phyloP scores from a whole-genome alignment of 2,113 vertebrate species.

The Chrysemys picta region DNA sequence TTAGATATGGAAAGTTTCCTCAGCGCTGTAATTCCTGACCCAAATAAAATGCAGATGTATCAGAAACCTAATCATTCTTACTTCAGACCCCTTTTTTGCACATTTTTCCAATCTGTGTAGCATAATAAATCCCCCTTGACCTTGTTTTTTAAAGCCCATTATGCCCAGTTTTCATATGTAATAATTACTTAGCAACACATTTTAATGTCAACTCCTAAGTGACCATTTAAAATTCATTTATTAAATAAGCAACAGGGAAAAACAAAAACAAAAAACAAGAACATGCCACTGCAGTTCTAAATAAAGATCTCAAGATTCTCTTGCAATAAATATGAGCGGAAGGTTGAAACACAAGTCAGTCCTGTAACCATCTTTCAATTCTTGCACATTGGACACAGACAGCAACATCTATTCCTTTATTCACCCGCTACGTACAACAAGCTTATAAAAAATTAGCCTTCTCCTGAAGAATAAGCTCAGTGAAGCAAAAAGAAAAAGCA shows the following conservation, averaged over 20 bases:
- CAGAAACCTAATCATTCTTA: neutral
- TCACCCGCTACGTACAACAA: neutral
- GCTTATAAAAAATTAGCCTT: neutral
- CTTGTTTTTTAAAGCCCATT: neutral
- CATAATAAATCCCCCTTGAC: neutral
- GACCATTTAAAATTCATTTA: neutral
- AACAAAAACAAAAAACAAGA: neutral
- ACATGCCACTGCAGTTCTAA: neutral
- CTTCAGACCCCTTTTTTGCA: neutral
- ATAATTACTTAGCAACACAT: neutral
- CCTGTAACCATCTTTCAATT: neutral
- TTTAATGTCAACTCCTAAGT: neutral
- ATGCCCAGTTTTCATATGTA: neutral
- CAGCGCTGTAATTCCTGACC: neutral
- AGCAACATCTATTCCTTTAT: neutral
- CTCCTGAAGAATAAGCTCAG: neutral
- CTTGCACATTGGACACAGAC: neutral
- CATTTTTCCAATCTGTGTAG: neutral
- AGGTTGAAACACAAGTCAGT: neutral
- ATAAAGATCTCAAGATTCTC: neutral
- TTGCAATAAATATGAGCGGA: neutral
- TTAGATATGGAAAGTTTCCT: neutral
- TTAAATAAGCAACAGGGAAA: neutral
- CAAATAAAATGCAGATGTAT: neutral
- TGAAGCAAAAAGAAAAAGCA: neutral